phyloP scores from a whole-genome alignment of 2,797 vertebrate genomes.

The Myotis planiceps region DNA sequence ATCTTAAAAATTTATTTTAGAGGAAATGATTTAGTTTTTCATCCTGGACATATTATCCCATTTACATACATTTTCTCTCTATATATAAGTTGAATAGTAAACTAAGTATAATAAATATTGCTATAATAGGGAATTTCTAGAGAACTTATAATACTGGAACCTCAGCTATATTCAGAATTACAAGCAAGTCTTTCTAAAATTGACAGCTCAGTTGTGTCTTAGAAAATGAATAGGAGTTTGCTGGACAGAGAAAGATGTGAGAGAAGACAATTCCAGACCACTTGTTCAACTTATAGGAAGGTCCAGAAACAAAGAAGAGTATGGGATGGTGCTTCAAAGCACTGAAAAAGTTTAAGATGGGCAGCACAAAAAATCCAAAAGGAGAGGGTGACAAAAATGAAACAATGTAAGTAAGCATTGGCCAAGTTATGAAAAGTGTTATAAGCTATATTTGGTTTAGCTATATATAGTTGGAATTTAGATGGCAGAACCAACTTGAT shows the following conservation, averaged over 20 bases:
- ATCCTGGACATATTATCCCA: not conserved
- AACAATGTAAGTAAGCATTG: not conserved
- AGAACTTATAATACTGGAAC: not conserved
- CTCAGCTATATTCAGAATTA: not conserved
- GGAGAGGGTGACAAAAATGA: not conserved
- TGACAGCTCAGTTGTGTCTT: not conserved
- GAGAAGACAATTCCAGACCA: not conserved
- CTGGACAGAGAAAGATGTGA: not conserved
- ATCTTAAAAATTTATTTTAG: constrained; percentile 9
- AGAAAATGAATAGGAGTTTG: not conserved
- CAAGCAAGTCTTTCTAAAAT: not conserved
- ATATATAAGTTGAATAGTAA: not conserved
- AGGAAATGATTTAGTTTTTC: not conserved
- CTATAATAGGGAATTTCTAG: not conserved
- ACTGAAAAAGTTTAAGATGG: not conserved
- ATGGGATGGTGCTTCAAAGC: not conserved
- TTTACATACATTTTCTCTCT: not conserved
- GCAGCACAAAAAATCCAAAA: not conserved
- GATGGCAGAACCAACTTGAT: not conserved
- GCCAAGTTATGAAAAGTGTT: not conserved
- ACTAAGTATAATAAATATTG: not conserved
- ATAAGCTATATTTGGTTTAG: not conserved
- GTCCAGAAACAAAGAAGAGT: not conserved
- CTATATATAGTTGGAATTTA: not conserved
- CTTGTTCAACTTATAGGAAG: not conserved